These are phyloP conservation scores for Steinernema khuongi DNA, from an alignment of 1,140 invertebrate species.

Conservation along the genomic window DNA sequence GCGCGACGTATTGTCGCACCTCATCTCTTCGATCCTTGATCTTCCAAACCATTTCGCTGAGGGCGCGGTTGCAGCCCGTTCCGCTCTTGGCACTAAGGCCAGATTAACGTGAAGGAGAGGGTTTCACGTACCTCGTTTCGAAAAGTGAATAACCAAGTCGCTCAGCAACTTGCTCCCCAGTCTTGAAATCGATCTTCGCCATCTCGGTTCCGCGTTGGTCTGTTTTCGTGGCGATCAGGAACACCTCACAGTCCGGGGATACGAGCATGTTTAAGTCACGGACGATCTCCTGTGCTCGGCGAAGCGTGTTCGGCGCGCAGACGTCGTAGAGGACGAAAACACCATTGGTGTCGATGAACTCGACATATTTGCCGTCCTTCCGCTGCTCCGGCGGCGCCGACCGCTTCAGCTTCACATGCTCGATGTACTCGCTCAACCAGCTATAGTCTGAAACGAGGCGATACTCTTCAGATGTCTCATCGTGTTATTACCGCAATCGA, in stretches of 20 bases:
- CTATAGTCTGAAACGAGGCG: background rate
- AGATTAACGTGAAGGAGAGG: background rate
- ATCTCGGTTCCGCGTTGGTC: background rate
- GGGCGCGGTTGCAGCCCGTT: background rate
- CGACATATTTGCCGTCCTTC: background rate
- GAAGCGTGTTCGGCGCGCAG: constrained; percentile 8
- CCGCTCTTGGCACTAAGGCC: background rate
- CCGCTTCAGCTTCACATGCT: background rate
- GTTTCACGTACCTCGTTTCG: background rate
- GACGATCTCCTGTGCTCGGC: background rate
- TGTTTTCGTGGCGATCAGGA: background rate
- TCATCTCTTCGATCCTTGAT: background rate
- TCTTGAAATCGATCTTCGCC: background rate
- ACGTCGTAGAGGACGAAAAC: constrained; percentile 8
- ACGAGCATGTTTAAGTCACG: background rate
- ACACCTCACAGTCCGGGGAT: background rate
- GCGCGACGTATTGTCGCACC: background rate
- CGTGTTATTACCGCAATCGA: background rate
- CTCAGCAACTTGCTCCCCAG: background rate
- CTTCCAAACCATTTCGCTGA: background rate
- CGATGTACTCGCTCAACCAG: background rate
- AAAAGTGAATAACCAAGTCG: background rate
- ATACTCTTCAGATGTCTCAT: background rate
- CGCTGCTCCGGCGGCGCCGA: background rate
- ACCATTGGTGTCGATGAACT: background rate